Evolutionary conservation across 2,888 invertebrate species (phyloP).

Genomic region (Lithosia quadra): DNA sequence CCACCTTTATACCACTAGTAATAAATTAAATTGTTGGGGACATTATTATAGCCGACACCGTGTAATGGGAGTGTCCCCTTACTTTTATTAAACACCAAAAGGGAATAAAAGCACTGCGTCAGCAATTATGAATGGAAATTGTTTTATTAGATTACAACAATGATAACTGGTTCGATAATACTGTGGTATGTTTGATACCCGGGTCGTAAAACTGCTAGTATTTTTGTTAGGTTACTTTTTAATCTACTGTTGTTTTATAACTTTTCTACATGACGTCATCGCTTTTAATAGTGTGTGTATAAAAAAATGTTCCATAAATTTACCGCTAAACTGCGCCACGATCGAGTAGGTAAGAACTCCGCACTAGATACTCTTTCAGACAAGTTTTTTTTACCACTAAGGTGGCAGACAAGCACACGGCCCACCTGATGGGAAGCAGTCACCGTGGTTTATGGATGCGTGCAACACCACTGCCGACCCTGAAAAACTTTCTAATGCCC

Average conservation of each 20-base stretch:
- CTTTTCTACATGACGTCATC: no score
- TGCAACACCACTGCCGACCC: no score
- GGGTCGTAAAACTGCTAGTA: background rate
- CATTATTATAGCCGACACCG: constrained; percentile 1
- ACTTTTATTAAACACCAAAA: constrained; percentile 1
- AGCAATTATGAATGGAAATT: constrained; percentile 1
- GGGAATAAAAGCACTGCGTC: background rate
- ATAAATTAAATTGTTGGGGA: constrained; percentile 3
- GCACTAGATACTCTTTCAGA: background rate
- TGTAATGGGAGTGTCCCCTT: constrained; percentile 1
- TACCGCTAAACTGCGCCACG: background rate
- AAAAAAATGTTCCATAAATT: no score
- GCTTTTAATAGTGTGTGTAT: no score
- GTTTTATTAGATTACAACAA: background rate
- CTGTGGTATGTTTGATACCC: background rate
- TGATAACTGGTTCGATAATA: background rate
- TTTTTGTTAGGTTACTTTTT: background rate
- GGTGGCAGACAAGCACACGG: no score
- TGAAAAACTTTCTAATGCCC: no score
- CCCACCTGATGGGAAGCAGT: no score
- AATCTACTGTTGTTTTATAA: background rate
- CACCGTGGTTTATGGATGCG: no score
- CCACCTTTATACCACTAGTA: background rate
- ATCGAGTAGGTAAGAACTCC: background rate
- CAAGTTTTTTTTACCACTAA: no score